Base-by-base conservation (phyloP, 2,888 invertebrate genomes). In the Meghimatium bilineatum region DNA sequence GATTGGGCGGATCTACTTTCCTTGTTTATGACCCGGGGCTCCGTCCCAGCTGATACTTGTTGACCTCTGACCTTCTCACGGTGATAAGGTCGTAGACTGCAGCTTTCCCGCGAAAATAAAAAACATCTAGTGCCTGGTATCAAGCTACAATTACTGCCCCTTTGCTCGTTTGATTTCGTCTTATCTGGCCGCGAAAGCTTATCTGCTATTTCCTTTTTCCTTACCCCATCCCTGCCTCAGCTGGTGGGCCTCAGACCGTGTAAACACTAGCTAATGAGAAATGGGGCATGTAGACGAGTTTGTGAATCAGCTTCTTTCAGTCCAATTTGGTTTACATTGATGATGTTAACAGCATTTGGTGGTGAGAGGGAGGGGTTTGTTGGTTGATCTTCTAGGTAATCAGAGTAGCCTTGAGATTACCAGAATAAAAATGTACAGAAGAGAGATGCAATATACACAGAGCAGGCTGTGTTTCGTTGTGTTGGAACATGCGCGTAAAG, bases 21-120 rank as follows among this genome's bases (percentile, higher is more conserved):
- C 77, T 67, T 77, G 71, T 82, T 82, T 82, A 82, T 82, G 56
- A 77, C 82, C 77, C 38, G n/a, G 29, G 63, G 78, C 76, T 63
- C 63, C 36, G 60, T 78, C 79, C 69, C 78, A 83, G 83, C 83
- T 71, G 83, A 83, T 83, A 83, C 78, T 78, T 79, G 78, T 83
- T 83, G 83, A 78, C 83, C 83, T 83, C 34, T 72, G 83, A 78
- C 83, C 83, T 83, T 78, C 83, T 78, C 78, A 83, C 78, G 83
- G 83, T 71, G 83, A 83, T 83, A 83, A 83, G 83, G 83, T 83
- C 83, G 67, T 29, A 44, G 29, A 38, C 83, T 71, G 60, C n/a
- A 56, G 77, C 77, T 77, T 77, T 71, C 77, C 66, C 60, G 69
- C 71, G n/a, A 36, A 83, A 83, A 82, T 82, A 82, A 82, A 82